A percentile compares a stretch with the other conserved stretches of the same genome.
Conservation (phyloP, 2,888 invertebrate species). For the Trilocha varians region DNA sequence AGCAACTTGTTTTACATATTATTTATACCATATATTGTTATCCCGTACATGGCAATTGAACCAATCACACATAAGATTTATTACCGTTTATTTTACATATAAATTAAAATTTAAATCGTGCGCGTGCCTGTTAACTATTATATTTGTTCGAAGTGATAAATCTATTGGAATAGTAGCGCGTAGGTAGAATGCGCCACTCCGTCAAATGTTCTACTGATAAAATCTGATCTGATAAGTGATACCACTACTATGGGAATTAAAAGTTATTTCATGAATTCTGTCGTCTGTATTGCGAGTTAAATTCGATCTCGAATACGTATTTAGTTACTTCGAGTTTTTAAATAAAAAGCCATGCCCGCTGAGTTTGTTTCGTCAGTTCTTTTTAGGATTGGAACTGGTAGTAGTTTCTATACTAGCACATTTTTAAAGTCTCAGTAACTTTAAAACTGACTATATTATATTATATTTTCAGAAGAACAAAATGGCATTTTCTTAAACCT, state of each 20-base stretch:
- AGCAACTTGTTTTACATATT: no score
- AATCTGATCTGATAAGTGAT: conserved; percentile 10
- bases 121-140: conserved; percentile 11
- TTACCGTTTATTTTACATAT: background rate
- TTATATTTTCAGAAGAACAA: no score
- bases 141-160: conserved; percentile 23
- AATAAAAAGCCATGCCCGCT: no score
- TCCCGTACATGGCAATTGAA: background rate
- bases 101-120: background rate
- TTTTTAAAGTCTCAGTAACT: no score
- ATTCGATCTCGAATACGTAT: no score
- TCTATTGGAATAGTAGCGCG: conserved; percentile 20
- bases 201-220: conserved; percentile 22
- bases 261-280: background rate
- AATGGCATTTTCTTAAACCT: no score
- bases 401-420: no score
- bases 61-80: background rate
- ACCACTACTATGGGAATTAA: conserved; percentile 6
- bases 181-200: conserved; percentile 15
- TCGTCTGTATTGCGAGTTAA: background rate
- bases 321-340: no score
- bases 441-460: no score
- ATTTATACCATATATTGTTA: background rate
- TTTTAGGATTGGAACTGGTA: no score
- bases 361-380: no score